Evolutionary conservation across 2,797 vertebrate genomes (phyloP).

Genomic region (Pseudochaenichthys georgianus): DNA sequence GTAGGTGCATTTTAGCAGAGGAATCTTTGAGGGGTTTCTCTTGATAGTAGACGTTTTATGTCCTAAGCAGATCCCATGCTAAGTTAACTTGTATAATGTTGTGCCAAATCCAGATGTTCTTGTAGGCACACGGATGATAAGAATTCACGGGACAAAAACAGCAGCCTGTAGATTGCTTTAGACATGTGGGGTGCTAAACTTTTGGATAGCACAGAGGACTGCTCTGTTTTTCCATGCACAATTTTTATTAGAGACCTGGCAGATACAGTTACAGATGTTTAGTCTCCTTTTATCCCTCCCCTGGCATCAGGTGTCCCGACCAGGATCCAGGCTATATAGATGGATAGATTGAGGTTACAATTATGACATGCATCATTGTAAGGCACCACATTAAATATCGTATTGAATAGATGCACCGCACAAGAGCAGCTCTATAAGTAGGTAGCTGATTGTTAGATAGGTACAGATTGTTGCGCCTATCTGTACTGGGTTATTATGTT

Average conservation of each 20-base stretch:
- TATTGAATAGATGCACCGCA: too few relatives aligned
- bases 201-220: too few relatives aligned
- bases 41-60: neutral
- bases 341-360: too few relatives aligned
- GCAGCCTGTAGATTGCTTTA: neutral
- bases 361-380: too few relatives aligned
- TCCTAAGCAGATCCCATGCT: neutral
- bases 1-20: neutral
- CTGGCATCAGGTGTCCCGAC: too few relatives aligned
- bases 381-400: too few relatives aligned
- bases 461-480: too few relatives aligned
- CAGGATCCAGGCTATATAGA: too few relatives aligned
- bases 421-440: neutral
- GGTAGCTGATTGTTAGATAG: neutral
- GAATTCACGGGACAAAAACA: neutral
- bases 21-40: neutral
- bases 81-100: neutral
- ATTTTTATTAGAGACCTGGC: neutral
- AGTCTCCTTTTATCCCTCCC: too few relatives aligned
- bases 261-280: too few relatives aligned
- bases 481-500: too few relatives aligned
- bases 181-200: neutral
- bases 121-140: neutral
- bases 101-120: constrained; percentile 13
- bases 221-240: neutral